Evolutionary conservation across 1,140 invertebrate species (phyloP), one percentile per base, ranked within the genome.

Genomic region (Lanistes nyassanus): DNA sequence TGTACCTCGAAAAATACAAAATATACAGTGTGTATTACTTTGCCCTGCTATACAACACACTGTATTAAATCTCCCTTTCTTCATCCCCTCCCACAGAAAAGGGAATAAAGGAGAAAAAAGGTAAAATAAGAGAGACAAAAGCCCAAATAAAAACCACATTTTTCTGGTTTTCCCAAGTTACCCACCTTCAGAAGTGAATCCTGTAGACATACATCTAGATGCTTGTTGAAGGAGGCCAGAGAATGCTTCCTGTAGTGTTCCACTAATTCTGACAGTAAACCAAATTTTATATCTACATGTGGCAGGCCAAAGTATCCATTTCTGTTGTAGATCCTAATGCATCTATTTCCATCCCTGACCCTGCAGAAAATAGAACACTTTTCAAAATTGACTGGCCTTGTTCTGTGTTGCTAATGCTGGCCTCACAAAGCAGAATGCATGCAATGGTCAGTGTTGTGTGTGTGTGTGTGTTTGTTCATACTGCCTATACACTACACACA

Each of bases 201-300:
- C 23, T 31, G 23, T 29, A 69, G 67, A 42, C 51, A 47, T 13
- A 69, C 16, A 29, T 47, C 67, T 9, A 69, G 67, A 21, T 47
- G 67, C 11, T 69, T 69, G 67, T 69, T 69, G 42, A 51, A 31
- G 37, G 42, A 31, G 4, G 42, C 42, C 37, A 69, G 39, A 7
- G 42, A 51, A 42, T 69, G 67, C 23, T 39, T 69, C 16, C 47
- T 51, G 42, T 69, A 69, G 67, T 51, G 51, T 23, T 69, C 39
- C 67, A 69, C 67, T 29, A 69, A 29, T 31, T 69, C 39, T 0
- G 39, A 39, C n/a, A 69, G 67, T 5, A 42, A 47, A 47, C 23
- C n/a, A 47, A 69, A 69, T 16, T 3, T 47, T 23, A 47, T 19
- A 21, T 69, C 42, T 7, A n/a, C 37, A n/a, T 39, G 67, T 29